A percentile compares a stretch with the other conserved stretches of the same genome.
These are phyloP conservation scores for Odontamblyopus lacepedii DNA, from an alignment of 2,797 vertebrate genomes.

Conservation along the genomic window DNA sequence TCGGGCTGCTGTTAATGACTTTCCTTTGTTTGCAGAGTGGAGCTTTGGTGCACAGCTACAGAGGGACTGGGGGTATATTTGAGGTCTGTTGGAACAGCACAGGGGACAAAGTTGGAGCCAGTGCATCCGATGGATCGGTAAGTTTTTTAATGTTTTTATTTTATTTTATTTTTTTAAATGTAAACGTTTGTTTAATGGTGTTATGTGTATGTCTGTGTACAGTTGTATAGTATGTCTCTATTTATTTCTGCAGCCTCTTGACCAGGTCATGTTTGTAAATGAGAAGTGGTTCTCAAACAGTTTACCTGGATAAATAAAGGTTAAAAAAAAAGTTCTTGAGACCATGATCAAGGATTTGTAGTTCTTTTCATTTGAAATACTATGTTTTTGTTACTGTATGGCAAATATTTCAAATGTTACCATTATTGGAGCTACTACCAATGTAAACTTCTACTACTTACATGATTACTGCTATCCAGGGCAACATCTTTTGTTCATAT, in stretches of 20 bases:
- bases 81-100: slow-evolving; percentile 99
- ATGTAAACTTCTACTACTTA: background rate
- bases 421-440: background rate
- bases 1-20: background rate
- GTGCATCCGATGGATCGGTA: slow-evolving; percentile 99
- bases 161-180: too few relatives aligned
- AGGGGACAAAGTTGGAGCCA: slow-evolving; percentile 99
- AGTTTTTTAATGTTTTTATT: too few relatives aligned
- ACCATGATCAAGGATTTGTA: background rate
- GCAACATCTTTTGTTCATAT: background rate
- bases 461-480: background rate
- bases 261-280: too few relatives aligned
- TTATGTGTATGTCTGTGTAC: too few relatives aligned
- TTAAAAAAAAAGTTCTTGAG: slow-evolving; percentile 38
- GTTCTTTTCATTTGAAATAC: background rate
- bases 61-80: slow-evolving; percentile 98
- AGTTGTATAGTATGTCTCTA: too few relatives aligned
- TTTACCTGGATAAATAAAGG: too few relatives aligned
- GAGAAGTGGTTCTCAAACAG: too few relatives aligned
- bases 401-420: background rate
- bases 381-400: background rate
- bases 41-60: slow-evolving; percentile 98
- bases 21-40: slow-evolving; percentile 82
- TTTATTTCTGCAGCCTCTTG: too few relatives aligned
- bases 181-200: too few relatives aligned